These are phyloP conservation scores for Choreutis nemorana DNA, from an alignment of 2,888 invertebrate genomes.

Conservation along the genomic window DNA sequence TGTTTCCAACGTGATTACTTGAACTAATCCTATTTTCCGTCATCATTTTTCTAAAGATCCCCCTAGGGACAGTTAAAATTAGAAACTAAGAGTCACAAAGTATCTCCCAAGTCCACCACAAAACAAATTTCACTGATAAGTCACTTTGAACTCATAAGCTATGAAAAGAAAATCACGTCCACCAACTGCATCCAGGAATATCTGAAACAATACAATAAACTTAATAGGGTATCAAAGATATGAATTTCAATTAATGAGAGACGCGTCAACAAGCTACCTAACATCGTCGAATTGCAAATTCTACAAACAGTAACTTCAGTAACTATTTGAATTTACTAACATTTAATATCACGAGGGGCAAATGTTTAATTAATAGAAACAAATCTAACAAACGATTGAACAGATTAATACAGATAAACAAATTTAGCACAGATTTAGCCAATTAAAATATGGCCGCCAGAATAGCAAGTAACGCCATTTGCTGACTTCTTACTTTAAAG, in stretches of 20 bases:
- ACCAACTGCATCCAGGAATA: slow-evolving; percentile 55
- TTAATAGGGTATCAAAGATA: slow-evolving; percentile 15
- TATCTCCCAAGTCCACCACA: slow-evolving; percentile 55
- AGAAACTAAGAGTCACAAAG: slow-evolving; percentile 60
- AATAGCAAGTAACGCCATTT: slow-evolving; percentile 6
- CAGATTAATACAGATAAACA: slow-evolving; percentile 35
- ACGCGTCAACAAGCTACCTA: slow-evolving; percentile 66
- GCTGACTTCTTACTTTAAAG: not conserved
- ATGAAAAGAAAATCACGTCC: slow-evolving; percentile 58
- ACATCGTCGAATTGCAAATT: too few species aligned
- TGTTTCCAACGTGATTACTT: slow-evolving; percentile 71
- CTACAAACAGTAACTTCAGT: too few species aligned
- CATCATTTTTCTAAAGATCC: slow-evolving; percentile 72
- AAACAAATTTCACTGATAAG: slow-evolving; percentile 58
- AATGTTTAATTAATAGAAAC: slow-evolving; percentile 9
- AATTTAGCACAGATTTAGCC: slow-evolving; percentile 22
- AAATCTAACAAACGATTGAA: slow-evolving; percentile 22
- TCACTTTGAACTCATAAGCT: slow-evolving; percentile 58
- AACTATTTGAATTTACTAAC: too few species aligned
- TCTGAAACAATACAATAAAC: slow-evolving; percentile 40
- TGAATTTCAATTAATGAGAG: slow-evolving; percentile 19
- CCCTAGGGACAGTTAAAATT: slow-evolving; percentile 54
- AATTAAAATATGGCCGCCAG: slow-evolving; percentile 56
- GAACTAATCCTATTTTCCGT: slow-evolving; percentile 77
- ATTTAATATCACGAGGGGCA: slow-evolving; percentile 14